Evolutionary conservation across 2,888 invertebrate genomes (phyloP).

Genomic region (Calameuta idolon): DNA sequence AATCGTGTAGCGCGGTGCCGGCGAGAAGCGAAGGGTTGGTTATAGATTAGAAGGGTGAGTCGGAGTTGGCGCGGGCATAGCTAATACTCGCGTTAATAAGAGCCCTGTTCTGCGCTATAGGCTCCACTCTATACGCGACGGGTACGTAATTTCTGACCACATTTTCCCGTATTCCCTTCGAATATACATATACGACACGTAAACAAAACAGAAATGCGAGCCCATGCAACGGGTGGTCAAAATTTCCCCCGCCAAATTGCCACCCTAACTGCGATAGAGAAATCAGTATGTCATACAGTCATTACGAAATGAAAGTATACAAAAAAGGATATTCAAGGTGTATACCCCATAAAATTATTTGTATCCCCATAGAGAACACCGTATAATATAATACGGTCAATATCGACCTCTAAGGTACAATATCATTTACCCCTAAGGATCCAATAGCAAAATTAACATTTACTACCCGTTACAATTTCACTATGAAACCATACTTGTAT

Average conservation of each 20-base stretch:
- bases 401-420: neutral
- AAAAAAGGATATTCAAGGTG: too few relatives aligned
- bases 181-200: constrained; percentile 14
- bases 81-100: constrained; percentile 62
- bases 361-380: too few relatives aligned
- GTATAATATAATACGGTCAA: neutral
- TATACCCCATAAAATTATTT: too few relatives aligned
- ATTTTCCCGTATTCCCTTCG: constrained; percentile 50
- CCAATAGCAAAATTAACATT: neutral
- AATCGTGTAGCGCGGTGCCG: constrained; percentile 48
- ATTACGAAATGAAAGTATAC: neutral
- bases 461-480: constrained; percentile 48
- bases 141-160: constrained; percentile 58
- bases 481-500: constrained; percentile 26
- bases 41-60: constrained; percentile 62
- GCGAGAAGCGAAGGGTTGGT: constrained; percentile 38
- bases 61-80: constrained; percentile 41
- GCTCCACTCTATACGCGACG: constrained; percentile 41
- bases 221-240: constrained; percentile 1
- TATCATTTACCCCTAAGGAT: neutral
- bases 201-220: neutral
- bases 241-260: neutral
- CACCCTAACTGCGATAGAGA: neutral
- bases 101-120: constrained; percentile 42
- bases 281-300: neutral